Percentiles rank a stretch among this genome's conserved stretches.
Conservation (phyloP, 2,888 invertebrate genomes). For the Hypercompe scribonia region DNA sequence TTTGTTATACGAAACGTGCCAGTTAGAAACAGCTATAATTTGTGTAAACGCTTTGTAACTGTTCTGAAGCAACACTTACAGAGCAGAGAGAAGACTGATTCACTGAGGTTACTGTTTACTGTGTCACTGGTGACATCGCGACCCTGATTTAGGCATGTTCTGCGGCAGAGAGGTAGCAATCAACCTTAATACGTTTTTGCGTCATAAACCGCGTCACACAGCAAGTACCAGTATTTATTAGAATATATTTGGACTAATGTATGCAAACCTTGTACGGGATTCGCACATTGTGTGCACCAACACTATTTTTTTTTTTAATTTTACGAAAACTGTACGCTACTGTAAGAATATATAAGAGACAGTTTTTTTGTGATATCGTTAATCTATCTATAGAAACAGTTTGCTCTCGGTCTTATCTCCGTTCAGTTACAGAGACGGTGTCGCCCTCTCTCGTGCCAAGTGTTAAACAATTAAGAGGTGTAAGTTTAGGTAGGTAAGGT, state of each 20-base stretch:
- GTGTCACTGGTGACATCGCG: not conserved
- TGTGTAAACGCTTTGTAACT: not conserved
- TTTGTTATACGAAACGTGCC: not conserved
- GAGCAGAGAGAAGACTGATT: not conserved
- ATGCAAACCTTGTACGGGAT: not conserved
- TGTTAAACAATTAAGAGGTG: too few relatives aligned
- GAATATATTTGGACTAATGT: not conserved
- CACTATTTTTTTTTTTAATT: not conserved
- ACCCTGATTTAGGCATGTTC: not conserved
- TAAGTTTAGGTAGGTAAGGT: too few relatives aligned
- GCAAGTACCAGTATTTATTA: not conserved
- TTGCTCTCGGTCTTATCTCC: too few relatives aligned
- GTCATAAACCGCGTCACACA: not conserved
- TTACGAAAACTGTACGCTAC: not conserved
- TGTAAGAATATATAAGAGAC: not conserved
- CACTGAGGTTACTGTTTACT: not conserved
- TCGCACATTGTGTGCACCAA: not conserved
- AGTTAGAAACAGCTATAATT: not conserved
- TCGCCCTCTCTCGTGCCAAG: too few relatives aligned
- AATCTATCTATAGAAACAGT: too few relatives aligned
- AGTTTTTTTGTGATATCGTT: too few relatives aligned
- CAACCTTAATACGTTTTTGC: not conserved
- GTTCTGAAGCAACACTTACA: not conserved
- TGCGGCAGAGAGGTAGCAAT: not conserved
- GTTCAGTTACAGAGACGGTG: too few relatives aligned